Conservation (phyloP, 2,113 vertebrate species). For the Microcebus murinus region DNA sequence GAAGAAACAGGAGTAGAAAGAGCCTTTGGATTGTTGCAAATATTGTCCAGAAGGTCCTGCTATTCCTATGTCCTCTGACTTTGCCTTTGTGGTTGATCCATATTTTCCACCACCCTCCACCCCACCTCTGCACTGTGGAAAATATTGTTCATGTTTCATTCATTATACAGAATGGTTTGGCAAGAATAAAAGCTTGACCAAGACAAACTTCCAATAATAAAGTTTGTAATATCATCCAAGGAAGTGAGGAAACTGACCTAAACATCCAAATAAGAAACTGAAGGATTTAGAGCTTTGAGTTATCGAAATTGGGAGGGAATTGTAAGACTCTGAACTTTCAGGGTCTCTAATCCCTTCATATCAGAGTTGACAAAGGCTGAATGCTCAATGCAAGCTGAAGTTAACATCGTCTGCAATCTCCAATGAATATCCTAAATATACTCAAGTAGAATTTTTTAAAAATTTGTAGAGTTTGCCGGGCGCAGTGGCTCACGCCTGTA, state of each 20-base stretch:
- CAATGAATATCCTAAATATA: background rate
- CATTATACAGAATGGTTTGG: slow-evolving; percentile 63
- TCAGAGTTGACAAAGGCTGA: background rate
- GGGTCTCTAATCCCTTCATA: background rate
- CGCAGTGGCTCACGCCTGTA: too few relatives aligned
- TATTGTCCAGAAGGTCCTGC: background rate
- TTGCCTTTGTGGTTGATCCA: background rate
- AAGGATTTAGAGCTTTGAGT: background rate
- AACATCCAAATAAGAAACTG: slow-evolving; percentile 14
- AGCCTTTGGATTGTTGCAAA: background rate
- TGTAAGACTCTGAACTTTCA: background rate
- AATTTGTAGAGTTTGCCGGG: background rate
- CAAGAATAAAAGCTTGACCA: slow-evolving; percentile 48
- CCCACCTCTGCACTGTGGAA: slow-evolving; percentile 48
- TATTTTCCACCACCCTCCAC: background rate
- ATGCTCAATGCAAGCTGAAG: background rate
- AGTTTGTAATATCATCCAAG: slow-evolving; percentile 45
- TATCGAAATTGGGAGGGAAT: background rate
- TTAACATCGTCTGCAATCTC: background rate
- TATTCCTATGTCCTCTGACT: background rate
- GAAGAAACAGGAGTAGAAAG: background rate
- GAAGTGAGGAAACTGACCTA: slow-evolving; percentile 58
- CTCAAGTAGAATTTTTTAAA: background rate
- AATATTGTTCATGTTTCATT: slow-evolving; percentile 60
- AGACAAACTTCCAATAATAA: slow-evolving; percentile 68